A percentile compares a stretch with the other conserved stretches of the same genome.
phyloP scores from a whole-genome alignment of 2,113 vertebrate species.

The Protobothrops flavoviridis region DNA sequence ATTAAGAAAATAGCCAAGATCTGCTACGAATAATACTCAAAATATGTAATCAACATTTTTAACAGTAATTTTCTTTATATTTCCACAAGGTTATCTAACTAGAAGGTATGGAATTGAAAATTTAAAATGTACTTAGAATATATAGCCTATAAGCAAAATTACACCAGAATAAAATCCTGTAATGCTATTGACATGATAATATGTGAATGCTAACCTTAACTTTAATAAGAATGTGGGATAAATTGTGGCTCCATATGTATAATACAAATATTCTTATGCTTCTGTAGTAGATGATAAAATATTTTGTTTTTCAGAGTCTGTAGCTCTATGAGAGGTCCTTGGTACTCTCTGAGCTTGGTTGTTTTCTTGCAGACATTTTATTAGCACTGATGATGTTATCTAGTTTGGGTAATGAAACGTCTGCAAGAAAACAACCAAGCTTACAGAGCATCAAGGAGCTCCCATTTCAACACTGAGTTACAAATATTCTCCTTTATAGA shows the following conservation, averaged over 20 bases:
- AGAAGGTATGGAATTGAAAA: conserved; percentile 49
- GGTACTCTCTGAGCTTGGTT: not conserved
- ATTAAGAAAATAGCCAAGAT: conserved; percentile 26
- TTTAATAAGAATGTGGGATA: not conserved
- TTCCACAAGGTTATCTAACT: conserved; percentile 47
- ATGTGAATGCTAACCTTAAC: not conserved
- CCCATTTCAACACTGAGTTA: not conserved
- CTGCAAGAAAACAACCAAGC: not conserved
- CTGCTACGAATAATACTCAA: not conserved
- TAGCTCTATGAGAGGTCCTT: not conserved
- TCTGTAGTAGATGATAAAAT: not conserved
- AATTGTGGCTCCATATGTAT: not conserved
- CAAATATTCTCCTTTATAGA: not conserved
- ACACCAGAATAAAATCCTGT: not conserved
- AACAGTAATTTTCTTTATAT: conserved; percentile 30
- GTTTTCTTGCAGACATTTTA: not conserved
- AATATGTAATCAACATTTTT: conserved; percentile 47
- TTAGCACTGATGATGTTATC: not conserved
- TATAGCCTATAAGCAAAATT: conserved; percentile 8
- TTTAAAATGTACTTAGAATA: conserved; percentile 13
- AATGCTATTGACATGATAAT: conserved; percentile 11
- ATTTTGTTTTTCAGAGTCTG: not conserved
- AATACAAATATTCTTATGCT: not conserved
- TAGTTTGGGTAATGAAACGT: not conserved
- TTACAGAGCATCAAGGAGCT: too few relatives aligned